Evolutionary conservation across 2,113 vertebrate species (phyloP).

Genomic region (Anseranas semipalmata): DNA sequence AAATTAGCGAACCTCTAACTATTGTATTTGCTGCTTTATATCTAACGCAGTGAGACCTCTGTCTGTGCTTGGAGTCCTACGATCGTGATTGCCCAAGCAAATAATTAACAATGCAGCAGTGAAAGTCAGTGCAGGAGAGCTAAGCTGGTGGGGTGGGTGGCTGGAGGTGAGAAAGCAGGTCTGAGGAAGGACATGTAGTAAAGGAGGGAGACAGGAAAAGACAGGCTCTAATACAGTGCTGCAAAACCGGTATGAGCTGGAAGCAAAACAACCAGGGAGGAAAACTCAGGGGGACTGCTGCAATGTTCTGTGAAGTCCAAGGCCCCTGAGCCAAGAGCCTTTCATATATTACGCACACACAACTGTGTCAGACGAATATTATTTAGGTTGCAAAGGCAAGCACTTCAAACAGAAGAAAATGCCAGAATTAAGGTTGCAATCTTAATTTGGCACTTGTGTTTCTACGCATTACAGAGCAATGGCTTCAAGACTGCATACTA

Average conservation of each 20-base stretch:
- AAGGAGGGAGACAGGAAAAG: neutral
- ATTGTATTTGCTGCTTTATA: neutral
- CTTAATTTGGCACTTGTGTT: constrained; percentile 11
- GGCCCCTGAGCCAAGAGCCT: constrained; percentile 1
- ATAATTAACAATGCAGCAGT: constrained; percentile 29
- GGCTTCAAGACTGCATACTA: neutral
- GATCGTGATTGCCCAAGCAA: constrained; percentile 11
- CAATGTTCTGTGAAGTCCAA: constrained; percentile 53
- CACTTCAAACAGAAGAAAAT: constrained; percentile 34
- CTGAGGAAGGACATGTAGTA: neutral
- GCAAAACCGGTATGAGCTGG: neutral
- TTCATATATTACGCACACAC: neutral
- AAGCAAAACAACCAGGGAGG: neutral
- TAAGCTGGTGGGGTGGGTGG: neutral
- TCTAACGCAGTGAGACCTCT: neutral
- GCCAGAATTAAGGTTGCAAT: constrained; percentile 31
- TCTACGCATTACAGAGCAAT: neutral
- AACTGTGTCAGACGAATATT: constrained; percentile 29
- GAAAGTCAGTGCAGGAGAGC: neutral
- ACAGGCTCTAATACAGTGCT: neutral
- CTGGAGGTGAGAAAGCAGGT: constrained; percentile 9
- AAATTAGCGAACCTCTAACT: neutral
- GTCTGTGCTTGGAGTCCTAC: neutral
- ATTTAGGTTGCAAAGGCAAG: constrained; percentile 48
- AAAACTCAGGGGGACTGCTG: constrained; percentile 29